Percentiles rank a stretch among this genome's conserved stretches.
Evolutionary conservation across 1,140 invertebrate species (phyloP).

Genomic region (Drosophila sucinea): DNA sequence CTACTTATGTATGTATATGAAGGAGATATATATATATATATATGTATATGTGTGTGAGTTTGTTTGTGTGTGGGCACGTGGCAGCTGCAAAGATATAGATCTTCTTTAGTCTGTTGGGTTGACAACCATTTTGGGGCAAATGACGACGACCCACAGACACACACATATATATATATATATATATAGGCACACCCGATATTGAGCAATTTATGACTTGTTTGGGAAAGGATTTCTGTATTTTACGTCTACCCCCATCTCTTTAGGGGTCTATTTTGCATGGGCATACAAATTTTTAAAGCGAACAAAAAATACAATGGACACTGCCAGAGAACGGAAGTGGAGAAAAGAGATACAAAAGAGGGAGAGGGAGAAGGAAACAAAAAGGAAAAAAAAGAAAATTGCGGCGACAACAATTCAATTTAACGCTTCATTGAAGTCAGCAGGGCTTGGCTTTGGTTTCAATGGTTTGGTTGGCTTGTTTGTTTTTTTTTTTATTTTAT

Average conservation of each 20-base stretch:
- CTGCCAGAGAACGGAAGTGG: neutral
- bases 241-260: neutral
- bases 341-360: slow-evolving; percentile 19
- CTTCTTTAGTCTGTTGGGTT: slow-evolving; percentile 8
- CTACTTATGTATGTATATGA: slow-evolving; percentile 3
- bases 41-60: neutral
- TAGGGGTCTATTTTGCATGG: slow-evolving; percentile 40
- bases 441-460: slow-evolving; percentile 28
- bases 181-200: slow-evolving; percentile 21
- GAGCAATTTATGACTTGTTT: slow-evolving; percentile 79
- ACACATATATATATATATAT: neutral
- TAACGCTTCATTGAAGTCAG: slow-evolving; percentile 67
- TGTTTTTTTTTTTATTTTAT: neutral
- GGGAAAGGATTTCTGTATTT: slow-evolving; percentile 17
- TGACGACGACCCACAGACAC: neutral
- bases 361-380: neutral
- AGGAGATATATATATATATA: neutral
- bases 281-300: slow-evolving; percentile 36
- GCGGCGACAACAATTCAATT: slow-evolving; percentile 78
- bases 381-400: slow-evolving; percentile 39
- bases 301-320: neutral
- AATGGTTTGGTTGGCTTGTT: slow-evolving; percentile 14
- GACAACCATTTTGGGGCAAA: slow-evolving; percentile 12
- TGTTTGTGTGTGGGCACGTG: slow-evolving; percentile 4
- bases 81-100: slow-evolving; percentile 10